These are phyloP conservation scores for Pasiphila rectangulata DNA, from an alignment of 2,888 invertebrate genomes.

Conservation along the genomic window DNA sequence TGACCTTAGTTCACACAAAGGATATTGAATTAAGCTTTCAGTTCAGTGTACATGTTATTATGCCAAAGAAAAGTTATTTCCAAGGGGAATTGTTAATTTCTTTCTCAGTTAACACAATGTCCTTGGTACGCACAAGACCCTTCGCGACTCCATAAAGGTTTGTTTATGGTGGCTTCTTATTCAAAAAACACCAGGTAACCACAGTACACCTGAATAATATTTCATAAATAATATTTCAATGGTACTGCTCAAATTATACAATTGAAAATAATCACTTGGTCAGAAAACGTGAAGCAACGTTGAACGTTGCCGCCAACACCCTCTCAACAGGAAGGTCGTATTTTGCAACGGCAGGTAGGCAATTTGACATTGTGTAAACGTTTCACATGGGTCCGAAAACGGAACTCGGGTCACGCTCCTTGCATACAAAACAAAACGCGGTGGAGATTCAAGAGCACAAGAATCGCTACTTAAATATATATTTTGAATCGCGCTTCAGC, in stretches of 20 bases:
- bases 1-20: slow-evolving; percentile 14
- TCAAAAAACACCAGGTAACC: no score
- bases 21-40: slow-evolving; percentile 20
- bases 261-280: slow-evolving; percentile 13
- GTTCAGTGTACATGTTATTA: slow-evolving; percentile 17
- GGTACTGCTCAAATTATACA: slow-evolving; percentile 4
- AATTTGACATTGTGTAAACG: slow-evolving; percentile 73
- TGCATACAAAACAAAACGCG: slow-evolving; percentile 57
- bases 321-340: slow-evolving; percentile 54
- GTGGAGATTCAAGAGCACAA: slow-evolving; percentile 25
- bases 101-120: not conserved
- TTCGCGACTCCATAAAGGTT: no score
- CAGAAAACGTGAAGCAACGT: slow-evolving; percentile 19
- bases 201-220: no score
- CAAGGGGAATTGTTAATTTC: not conserved
- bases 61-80: slow-evolving; percentile 6
- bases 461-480: slow-evolving; percentile 28
- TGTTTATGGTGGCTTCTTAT: no score
- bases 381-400: slow-evolving; percentile 68
- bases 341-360: slow-evolving; percentile 63
- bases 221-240: slow-evolving; percentile 2
- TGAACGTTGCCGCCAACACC: slow-evolving; percentile 42
- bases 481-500: slow-evolving; percentile 11
- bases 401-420: slow-evolving; percentile 66
- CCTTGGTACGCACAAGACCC: no score